Conservation (phyloP, 2,888 invertebrate species). For the Poecilus cupreus region DNA sequence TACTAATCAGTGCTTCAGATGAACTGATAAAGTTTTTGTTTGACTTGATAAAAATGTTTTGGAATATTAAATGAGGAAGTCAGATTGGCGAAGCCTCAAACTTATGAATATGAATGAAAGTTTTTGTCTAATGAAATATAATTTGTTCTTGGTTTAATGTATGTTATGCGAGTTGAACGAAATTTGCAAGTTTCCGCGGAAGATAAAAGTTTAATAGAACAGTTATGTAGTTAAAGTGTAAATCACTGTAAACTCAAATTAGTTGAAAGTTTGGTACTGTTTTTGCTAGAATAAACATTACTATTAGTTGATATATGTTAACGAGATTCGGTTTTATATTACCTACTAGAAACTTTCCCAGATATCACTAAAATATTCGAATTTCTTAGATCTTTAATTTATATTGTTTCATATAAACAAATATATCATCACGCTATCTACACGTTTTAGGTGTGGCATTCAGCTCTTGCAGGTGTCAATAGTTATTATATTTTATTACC, state of each 20-base stretch:
- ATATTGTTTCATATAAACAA: too few species aligned
- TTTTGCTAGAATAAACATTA: conserved; percentile 11
- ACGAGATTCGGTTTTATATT: not conserved
- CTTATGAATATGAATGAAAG: not conserved
- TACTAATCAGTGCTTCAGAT: conserved; percentile 9
- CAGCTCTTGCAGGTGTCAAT: too few species aligned
- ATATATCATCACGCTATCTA: too few species aligned
- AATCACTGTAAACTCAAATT: conserved; percentile 11
- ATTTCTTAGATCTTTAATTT: too few species aligned
- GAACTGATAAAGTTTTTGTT: conserved; percentile 9
- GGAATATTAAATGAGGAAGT: not conserved
- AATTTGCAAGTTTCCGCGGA: not conserved
- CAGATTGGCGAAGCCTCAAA: not conserved
- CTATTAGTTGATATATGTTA: conserved; percentile 26
- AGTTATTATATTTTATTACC: too few species aligned
- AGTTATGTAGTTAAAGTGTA: conserved; percentile 21
- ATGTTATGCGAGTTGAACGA: conserved; percentile 8
- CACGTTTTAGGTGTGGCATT: too few species aligned
- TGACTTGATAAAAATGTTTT: not conserved
- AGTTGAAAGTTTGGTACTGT: conserved; percentile 22
- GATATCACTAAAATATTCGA: not conserved
- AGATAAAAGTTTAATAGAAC: conserved; percentile 33
- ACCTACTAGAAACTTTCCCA: not conserved
- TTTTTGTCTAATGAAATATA: not conserved
- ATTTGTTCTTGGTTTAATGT: not conserved